Evolutionary conservation across 2,797 vertebrate species (phyloP).

Genomic region (Phylloscopus collybita): DNA sequence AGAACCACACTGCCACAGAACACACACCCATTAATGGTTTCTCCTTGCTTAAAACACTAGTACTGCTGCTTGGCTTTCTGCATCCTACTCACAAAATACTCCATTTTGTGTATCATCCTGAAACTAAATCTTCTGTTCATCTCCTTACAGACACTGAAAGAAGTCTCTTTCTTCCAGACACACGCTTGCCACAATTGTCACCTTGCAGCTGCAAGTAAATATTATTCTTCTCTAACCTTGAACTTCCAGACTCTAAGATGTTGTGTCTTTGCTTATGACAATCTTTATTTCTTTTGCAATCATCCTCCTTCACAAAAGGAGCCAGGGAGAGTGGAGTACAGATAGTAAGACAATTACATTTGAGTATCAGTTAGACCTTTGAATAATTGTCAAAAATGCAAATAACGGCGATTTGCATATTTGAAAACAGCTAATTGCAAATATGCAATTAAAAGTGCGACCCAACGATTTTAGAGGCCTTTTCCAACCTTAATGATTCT

Average conservation of each 20-base stretch:
- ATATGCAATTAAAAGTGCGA: background rate
- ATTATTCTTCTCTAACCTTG: background rate
- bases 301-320: background rate
- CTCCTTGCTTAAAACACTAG: background rate
- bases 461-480: background rate
- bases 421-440: background rate
- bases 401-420: background rate
- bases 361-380: background rate
- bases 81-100: background rate
- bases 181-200: background rate
- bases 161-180: background rate
- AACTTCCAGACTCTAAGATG: background rate
- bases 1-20: background rate
- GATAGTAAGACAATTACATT: background rate
- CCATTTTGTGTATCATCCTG: background rate
- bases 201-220: background rate
- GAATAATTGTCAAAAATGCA: constrained; percentile 19
- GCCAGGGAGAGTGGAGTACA: background rate
- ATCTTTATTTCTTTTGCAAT: background rate
- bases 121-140: background rate
- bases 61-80: background rate
- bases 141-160: background rate
- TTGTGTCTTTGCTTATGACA: background rate
- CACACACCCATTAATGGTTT: background rate
- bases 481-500: background rate